Evolutionary conservation across 1,140 invertebrate species (phyloP).

Genomic region (Aphelenchoides fujianensis): DNA sequence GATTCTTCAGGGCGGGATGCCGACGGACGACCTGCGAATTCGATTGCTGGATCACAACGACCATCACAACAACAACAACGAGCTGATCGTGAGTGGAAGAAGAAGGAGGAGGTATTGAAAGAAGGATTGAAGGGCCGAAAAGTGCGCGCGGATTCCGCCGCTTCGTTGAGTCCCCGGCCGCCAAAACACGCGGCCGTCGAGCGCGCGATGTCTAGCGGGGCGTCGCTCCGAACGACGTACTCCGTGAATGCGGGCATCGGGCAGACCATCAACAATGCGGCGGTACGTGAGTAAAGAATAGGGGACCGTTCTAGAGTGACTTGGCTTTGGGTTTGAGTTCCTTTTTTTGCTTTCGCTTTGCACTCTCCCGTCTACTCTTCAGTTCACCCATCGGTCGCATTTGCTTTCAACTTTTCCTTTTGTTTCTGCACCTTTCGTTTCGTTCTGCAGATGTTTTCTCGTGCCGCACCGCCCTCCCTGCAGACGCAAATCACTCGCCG

Average conservation of each 20-base stretch:
- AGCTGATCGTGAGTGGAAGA: too few species aligned
- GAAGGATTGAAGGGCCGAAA: neutral
- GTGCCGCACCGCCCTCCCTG: neutral
- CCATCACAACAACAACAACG: too few species aligned
- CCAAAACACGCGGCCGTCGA: conserved; percentile 3
- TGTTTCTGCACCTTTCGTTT: neutral
- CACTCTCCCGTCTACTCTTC: too few species aligned
- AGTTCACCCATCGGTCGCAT: too few species aligned
- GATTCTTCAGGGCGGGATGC: neutral
- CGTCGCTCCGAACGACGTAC: neutral
- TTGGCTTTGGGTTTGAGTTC: too few species aligned
- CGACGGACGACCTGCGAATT: conserved; percentile 9
- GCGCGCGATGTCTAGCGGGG: neutral
- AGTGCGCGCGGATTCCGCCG: neutral
- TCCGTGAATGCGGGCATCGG: conserved; percentile 23
- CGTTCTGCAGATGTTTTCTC: conserved; percentile 25
- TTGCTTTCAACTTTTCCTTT: too few species aligned
- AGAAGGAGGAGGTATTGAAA: too few species aligned
- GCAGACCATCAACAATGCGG: conserved; percentile 17
- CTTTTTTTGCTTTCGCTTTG: too few species aligned
- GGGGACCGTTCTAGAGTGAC: too few species aligned
- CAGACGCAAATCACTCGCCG: neutral
- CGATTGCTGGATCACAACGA: conserved; percentile 1
- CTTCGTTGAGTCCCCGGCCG: conserved; percentile 1
- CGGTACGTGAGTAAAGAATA: too few species aligned